Evolutionary conservation across 2,888 invertebrate species (phyloP).

Genomic region (Morinoia aosen): DNA sequence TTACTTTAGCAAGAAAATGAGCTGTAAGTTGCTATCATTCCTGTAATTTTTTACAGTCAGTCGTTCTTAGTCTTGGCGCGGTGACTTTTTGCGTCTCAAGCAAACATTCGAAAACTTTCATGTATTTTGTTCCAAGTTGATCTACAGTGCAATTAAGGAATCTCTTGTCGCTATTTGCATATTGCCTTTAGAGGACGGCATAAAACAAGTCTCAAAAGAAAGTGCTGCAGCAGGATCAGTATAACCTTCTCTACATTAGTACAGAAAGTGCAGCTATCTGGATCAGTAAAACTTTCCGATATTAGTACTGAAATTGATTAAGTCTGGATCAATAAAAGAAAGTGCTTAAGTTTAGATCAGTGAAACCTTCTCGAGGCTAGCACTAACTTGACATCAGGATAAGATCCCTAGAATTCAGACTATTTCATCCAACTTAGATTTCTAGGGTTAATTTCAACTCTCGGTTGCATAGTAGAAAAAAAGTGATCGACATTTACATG

Average conservation of each 20-base stretch:
- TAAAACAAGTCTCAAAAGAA: neutral
- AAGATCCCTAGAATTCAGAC: too few relatives aligned
- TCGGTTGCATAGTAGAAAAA: too few relatives aligned
- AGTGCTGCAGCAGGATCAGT: neutral
- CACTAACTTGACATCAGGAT: too few relatives aligned
- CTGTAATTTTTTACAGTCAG: neutral
- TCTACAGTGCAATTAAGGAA: constrained; percentile 33
- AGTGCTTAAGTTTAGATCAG: too few relatives aligned
- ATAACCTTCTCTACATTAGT: neutral
- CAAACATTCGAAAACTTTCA: neutral
- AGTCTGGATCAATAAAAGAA: too few relatives aligned
- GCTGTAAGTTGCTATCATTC: neutral
- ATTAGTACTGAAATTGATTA: too few relatives aligned
- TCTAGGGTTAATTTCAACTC: too few relatives aligned
- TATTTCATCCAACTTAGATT: too few relatives aligned
- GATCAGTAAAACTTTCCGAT: too few relatives aligned
- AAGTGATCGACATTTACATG: neutral
- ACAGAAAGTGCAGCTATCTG: too few relatives aligned
- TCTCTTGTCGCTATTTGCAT: neutral
- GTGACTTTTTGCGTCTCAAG: neutral
- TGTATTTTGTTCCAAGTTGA: constrained; percentile 16
- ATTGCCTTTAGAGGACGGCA: neutral
- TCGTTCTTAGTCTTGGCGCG: neutral
- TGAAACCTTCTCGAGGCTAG: too few relatives aligned
- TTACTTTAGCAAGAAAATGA: neutral